Base-by-base conservation (phyloP, 37 sponge, comb jelly and placozoan genomes). In the Mnemiopsis leidyi region DNA sequence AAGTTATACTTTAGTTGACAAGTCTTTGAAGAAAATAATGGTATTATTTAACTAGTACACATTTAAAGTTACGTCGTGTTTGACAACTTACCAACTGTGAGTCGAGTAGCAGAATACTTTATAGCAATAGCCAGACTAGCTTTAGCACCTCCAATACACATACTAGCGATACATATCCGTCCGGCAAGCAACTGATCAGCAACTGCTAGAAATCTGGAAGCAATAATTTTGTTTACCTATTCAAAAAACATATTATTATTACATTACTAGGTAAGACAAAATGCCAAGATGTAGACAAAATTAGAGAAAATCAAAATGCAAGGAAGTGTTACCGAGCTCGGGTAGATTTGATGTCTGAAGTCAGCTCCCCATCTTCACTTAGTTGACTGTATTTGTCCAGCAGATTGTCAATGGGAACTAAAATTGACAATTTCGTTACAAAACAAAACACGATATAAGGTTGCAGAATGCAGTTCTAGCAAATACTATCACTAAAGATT, bases 151-250 rank as follows among this genome's bases (percentile, higher is more conserved):
- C 90, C 90, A 23, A 85, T 34, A 39, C 36, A 18, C 90, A 85
- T 85, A 38, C 90, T 85, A 0, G 90, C 90, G 39, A 85, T 85
- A 33, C 90, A 85, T 23, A 85, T 39, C 90, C 90, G 31, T 0
- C 90, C 90, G 0, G 90, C 40, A 39, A 85, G 90, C n/a, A 85
- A 67, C 61, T 85, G 90, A 67, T 85, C 90, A 39, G 90, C 90
- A 0, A 85, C 90, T n/a, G 90, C 90, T 5, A 85, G 90, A 26
- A 85, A 85, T 61, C 90, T 85, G 90, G 0, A 85, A 85, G n/a
- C n/a, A n/a, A n/a, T n/a, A n/a, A n/a, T n/a, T n/a, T n/a, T n/a
- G n/a, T n/a, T n/a, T n/a, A n/a, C n/a, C n/a, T n/a, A n/a, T n/a
- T n/a, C n/a, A n/a, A n/a, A n/a, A n/a, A n/a, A n/a, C n/a, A n/a